Percentiles rank a stretch among this genome's conserved stretches.
These are phyloP conservation scores for Troides aeacus DNA, from an alignment of 2,888 invertebrate genomes.

Conservation along the genomic window DNA sequence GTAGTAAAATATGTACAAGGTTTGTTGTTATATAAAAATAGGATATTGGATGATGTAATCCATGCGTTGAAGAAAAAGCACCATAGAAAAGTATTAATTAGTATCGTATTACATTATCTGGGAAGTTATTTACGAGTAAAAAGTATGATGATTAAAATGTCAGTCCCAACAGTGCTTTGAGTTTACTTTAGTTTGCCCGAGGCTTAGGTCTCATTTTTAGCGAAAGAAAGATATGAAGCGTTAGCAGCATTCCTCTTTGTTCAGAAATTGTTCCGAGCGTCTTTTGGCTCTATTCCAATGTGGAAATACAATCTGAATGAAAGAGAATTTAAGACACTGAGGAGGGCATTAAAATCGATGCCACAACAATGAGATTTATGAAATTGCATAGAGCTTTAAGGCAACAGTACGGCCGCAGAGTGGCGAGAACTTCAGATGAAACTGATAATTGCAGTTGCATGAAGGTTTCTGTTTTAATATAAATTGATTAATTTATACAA, in stretches of 20 bases:
- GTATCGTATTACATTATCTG: background rate
- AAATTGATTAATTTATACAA: too few species aligned
- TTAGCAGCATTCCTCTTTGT: conserved; percentile 6
- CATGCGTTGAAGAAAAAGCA: background rate
- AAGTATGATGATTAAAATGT: conserved; percentile 5
- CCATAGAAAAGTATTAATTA: background rate
- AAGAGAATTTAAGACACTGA: background rate
- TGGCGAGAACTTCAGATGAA: background rate
- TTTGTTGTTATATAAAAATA: too few species aligned
- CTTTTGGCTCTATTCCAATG: conserved; percentile 19
- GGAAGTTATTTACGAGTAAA: background rate
- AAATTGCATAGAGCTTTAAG: conserved; percentile 1
- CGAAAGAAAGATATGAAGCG: conserved; percentile 8
- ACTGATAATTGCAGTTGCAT: background rate
- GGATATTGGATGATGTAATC: background rate
- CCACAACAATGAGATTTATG: conserved; percentile 7
- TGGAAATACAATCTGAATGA: conserved; percentile 5
- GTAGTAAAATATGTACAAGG: too few species aligned
- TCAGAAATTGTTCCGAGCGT: conserved; percentile 4
- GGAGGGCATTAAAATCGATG: conserved; percentile 4
- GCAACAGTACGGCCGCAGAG: background rate
- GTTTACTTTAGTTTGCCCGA: background rate
- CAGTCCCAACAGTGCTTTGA: background rate
- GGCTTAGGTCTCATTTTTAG: conserved; percentile 1
- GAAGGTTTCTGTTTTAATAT: too few species aligned